Evolutionary conservation across 1,140 invertebrate species (phyloP), one percentile per base, ranked within the genome.

Genomic region (Hestina assimilis): DNA sequence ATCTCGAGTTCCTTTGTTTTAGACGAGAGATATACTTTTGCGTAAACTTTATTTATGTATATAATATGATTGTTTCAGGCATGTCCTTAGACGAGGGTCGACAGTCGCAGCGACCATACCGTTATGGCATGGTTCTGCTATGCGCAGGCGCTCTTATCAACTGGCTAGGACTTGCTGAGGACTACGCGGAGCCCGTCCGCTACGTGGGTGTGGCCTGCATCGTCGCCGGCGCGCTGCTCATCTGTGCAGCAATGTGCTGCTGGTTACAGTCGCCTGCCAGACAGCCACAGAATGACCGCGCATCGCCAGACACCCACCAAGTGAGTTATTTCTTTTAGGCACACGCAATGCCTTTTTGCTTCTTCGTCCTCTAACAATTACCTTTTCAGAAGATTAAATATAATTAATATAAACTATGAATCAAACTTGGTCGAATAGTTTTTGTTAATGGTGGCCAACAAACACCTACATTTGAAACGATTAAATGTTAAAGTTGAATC

Each of bases 121-220:
- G 93, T 14, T 94, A 94, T 79, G 93, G 93, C 43, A 93, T 94
- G 92, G 92, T 93, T 52, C 82, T 94, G 55, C 85, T 94, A 17
- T 94, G 93, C 71, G 90, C 93, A 23, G 93, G 94, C n/a, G 94
- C 93, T 4, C 87, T 94, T 15, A 93, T 94, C 71, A 95, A 95
- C 83, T 94, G 93, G 93, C 86, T 94, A 29, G 93, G 93, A 21
- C 87, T 94, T 41, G 93, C 93, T 0, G 93, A 94, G 73, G 92
- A 92, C 67, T 93, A 93, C 69, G 91, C 92, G 15, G 92, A 93
- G 68, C 92, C 92, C 0, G 91, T 95, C 43, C 88, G 93, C 69
- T 95, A 94, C 78, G 91, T 94, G 38, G 93, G 94, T 46, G 93
- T 94, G 15, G 93, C 93, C 9, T 93, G 93, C 77, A 93, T 95